Evolutionary conservation across 2,888 invertebrate genomes (phyloP).

Genomic region (Falcaria lacertinaria): DNA sequence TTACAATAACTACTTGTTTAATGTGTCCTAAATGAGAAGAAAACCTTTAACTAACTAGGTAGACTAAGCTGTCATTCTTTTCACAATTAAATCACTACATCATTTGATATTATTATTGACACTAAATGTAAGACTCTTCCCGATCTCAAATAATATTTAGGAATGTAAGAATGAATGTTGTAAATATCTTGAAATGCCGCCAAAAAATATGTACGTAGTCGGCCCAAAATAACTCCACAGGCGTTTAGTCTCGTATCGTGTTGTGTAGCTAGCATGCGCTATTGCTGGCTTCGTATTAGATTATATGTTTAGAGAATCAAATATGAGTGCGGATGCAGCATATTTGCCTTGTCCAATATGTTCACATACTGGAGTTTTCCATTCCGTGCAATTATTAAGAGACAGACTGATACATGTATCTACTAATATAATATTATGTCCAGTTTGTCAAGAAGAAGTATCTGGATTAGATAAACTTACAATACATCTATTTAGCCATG

Average conservation of each 20-base stretch:
- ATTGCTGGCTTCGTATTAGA: conserved; percentile 10
- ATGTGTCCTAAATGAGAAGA: too few species aligned
- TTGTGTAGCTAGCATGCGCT: conserved; percentile 36
- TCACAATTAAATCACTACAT: too few species aligned
- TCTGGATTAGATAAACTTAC: conserved; percentile 90
- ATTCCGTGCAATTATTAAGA: conserved; percentile 84
- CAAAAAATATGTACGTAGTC: conserved; percentile 54
- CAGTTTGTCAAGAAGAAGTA: conserved; percentile 87
- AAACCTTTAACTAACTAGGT: too few species aligned
- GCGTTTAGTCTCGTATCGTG: conserved; percentile 61
- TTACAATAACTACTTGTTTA: too few species aligned
- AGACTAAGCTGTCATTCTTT: too few species aligned
- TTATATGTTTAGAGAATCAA: conserved; percentile 4
- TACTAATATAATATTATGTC: conserved; percentile 86
- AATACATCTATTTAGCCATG: conserved; percentile 89
- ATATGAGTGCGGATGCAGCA: conserved; percentile 74
- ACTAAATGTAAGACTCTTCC: too few species aligned
- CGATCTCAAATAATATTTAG: conserved; percentile 3
- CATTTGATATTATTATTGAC: too few species aligned
- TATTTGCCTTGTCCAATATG: conserved; percentile 88
- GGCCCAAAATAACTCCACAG: conserved; percentile 64
- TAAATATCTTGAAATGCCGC: conserved; percentile 64
- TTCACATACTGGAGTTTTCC: conserved; percentile 84
- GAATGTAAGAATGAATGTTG: conserved; percentile 11
- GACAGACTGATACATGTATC: conserved; percentile 86